Base-by-base conservation (phyloP, 2,113 vertebrate genomes). In the Mustela lutreola region DNA sequence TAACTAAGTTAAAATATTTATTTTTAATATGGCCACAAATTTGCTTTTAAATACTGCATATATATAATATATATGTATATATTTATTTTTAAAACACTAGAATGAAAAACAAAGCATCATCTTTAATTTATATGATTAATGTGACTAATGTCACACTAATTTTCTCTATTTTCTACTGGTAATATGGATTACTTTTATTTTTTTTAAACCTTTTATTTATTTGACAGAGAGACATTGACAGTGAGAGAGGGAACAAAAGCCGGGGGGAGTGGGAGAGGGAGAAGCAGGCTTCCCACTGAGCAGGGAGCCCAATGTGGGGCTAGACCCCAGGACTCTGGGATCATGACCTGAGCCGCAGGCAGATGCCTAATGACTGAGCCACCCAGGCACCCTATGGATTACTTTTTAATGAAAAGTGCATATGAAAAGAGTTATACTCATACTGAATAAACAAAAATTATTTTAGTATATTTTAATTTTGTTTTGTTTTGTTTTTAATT, bases 61-160 rank as follows among this genome's bases (percentile, higher is more conserved):
- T 48, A 48, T 48, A 42, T 42, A 42, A 42, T 56, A 22, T 21
- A 42, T 28, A 12, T 22, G 39, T 10, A 8, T 2, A 42, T 4
- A 60, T 22, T 6, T 9, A 89, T 53, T 92, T 84, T 76, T 5
- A 86, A 89, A 75, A 28, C 14, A 94, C 45, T 85, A 62, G 28
- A 88, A 93, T 71, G 65, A 65, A 92, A 89, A 85, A 62, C 15
- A 85, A 85, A 81, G 88, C 31, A 87, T 36, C 82, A 87, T n/a
- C 28, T 70, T 63, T 89, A 62, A 91, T 63, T 88, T 95, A 86
- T 12, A 71, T 39, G n/a, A 92, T 48, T 62, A 95, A 81, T 65
- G 18, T 31, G 36, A 90, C 21, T 36, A 90, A 33, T 31, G 28
- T 53, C 15, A 84, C 26, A 84, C 78, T 42, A 82, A 36, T 76